Evolutionary conservation across 2,113 vertebrate genomes (phyloP).

Genomic region (Ophiodon elongatus): DNA sequence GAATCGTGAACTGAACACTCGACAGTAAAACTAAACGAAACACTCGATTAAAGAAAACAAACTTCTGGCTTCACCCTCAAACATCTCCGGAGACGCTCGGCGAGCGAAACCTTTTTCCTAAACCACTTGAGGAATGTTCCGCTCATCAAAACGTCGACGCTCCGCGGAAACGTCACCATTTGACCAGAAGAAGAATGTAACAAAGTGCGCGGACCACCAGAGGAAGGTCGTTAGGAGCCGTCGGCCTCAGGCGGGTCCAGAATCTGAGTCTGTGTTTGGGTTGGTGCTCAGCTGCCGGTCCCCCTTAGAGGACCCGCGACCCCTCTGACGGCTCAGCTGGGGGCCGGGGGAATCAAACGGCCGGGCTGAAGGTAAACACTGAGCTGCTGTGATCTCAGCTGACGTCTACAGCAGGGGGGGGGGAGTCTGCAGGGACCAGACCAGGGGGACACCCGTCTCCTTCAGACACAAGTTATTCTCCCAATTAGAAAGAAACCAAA

Average conservation of each 20-base stretch:
- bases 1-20: neutral
- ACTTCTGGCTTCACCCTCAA: neutral
- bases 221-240: conserved; percentile 20
- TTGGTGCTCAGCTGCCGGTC: conserved; percentile 56
- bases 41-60: too few species aligned
- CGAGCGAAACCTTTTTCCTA: conserved; percentile 32
- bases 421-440: neutral
- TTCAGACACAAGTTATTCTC: too few species aligned
- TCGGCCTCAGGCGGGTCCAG: neutral
- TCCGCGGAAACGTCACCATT: conserved; percentile 68
- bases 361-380: conserved; percentile 66
- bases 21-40: too few species aligned
- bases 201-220: conserved; percentile 87
- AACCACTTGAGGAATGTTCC: conserved; percentile 41
- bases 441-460: too few species aligned
- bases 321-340: conserved; percentile 49
- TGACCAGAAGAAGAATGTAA: conserved; percentile 78
- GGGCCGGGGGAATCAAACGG: conserved; percentile 85
- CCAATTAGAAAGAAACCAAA: too few species aligned
- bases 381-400: conserved; percentile 75
- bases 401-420: conserved; percentile 46
- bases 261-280: too few species aligned
- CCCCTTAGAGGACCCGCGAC: too few species aligned
- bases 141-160: conserved; percentile 55
- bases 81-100: neutral